Conservation (phyloP, 2,797 vertebrate genomes). For the Silurus lanzhouensis region DNA sequence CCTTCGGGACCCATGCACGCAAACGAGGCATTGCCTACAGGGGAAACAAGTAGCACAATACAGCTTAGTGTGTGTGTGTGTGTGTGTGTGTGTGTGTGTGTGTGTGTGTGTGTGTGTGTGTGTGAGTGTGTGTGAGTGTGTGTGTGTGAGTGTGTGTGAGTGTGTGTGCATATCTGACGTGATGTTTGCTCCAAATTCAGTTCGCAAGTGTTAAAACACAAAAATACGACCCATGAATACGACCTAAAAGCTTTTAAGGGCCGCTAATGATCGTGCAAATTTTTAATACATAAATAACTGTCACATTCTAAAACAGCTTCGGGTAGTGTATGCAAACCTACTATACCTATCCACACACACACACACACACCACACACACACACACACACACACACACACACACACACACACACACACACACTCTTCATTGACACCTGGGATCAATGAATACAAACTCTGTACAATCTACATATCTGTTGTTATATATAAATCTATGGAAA, state of each 20-base stretch:
- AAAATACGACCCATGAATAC: neutral
- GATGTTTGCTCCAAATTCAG: conserved; percentile 7
- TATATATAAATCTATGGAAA: neutral
- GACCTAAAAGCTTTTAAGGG: neutral
- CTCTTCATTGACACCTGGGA: neutral
- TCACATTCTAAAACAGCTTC: neutral
- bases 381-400: neutral
- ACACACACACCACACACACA: neutral
- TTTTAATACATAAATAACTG: neutral
- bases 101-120: conserved; percentile 13
- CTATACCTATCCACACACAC: neutral
- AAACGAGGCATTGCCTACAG: conserved; percentile 86
- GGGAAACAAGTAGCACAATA: conserved; percentile 29
- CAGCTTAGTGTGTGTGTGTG: conserved; percentile 12
- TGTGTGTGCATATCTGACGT: conserved; percentile 6
- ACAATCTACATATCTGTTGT: neutral
- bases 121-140: conserved; percentile 5
- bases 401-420: neutral
- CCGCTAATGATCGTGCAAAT: neutral
- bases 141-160: neutral
- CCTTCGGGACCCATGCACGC: conserved; percentile 85
- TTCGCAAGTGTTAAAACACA: neutral
- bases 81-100: conserved; percentile 5
- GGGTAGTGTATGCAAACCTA: neutral
- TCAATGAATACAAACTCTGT: neutral